phyloP scores from a whole-genome alignment of 2,113 vertebrate species.

The Prolemur simus region DNA sequence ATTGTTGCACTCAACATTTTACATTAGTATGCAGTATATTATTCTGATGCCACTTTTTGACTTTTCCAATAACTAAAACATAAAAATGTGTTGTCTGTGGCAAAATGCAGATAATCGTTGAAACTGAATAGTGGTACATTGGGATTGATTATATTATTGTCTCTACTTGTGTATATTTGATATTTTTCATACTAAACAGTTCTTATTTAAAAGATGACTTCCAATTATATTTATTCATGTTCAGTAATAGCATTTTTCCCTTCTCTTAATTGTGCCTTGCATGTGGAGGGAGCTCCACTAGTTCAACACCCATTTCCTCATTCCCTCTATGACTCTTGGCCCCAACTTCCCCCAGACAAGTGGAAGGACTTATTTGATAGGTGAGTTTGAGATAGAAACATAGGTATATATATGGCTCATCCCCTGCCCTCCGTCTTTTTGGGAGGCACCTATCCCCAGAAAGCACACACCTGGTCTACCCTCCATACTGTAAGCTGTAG shows the following conservation, averaged over 20 bases:
- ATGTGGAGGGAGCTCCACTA: no score
- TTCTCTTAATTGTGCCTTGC: background rate
- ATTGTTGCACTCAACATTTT: background rate
- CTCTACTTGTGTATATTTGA: background rate
- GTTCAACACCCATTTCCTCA: background rate
- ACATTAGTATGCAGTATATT: background rate
- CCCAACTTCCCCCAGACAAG: background rate
- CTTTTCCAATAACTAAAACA: constrained; percentile 13
- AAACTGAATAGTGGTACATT: background rate
- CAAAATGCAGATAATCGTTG: background rate
- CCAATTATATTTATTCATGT: background rate
- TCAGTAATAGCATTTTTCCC: background rate
- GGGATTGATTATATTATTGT: background rate
- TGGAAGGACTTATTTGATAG: background rate
- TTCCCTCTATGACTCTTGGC: background rate
- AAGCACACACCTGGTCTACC: background rate
- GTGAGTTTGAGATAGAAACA: background rate
- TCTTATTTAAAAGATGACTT: background rate
- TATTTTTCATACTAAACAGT: background rate
- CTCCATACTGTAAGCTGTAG: background rate
- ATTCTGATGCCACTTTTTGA: background rate
- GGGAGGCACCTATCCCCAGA: background rate
- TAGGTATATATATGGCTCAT: background rate
- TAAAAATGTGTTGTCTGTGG: background rate
- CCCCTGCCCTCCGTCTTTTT: background rate